These are phyloP conservation scores for Danio kyathit DNA, from an alignment of 2,797 vertebrate species.

Conservation along the genomic window DNA sequence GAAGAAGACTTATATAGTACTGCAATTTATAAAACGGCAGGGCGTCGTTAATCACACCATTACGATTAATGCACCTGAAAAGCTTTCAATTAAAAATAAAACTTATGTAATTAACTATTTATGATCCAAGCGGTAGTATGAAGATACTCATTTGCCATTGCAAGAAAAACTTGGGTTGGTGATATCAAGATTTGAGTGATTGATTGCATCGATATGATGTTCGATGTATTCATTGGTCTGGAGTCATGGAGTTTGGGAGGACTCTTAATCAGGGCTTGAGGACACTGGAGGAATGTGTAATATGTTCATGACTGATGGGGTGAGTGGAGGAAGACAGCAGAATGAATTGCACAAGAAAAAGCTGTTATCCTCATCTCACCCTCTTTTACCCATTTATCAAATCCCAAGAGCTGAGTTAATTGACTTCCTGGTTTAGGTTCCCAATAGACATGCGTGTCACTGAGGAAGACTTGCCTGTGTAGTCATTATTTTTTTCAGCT, in stretches of 20 bases:
- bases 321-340: conserved; percentile 23
- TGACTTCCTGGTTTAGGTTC: conserved; percentile 53
- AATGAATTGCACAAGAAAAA: conserved; percentile 42
- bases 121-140: neutral
- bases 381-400: conserved; percentile 54
- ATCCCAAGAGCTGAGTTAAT: conserved; percentile 57
- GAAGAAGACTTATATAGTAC: neutral
- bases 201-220: conserved; percentile 2
- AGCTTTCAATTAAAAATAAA: conserved; percentile 20
- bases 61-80: neutral
- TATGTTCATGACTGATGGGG: conserved; percentile 21
- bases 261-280: conserved; percentile 16
- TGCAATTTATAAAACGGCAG: neutral
- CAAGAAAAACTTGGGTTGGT: neutral
- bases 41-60: neutral
- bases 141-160: neutral
- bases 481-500: too few relatives aligned
- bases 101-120: conserved; percentile 3
- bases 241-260: neutral
- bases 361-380: conserved; percentile 25
- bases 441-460: conserved; percentile 42
- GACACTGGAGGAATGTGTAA: conserved; percentile 31
- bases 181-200: conserved; percentile 4
- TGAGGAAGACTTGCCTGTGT: conserved; percentile 8
- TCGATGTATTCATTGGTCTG: neutral